Evolutionary conservation across 2,113 vertebrate species (phyloP).

Genomic region (Antechinus stuartii): DNA sequence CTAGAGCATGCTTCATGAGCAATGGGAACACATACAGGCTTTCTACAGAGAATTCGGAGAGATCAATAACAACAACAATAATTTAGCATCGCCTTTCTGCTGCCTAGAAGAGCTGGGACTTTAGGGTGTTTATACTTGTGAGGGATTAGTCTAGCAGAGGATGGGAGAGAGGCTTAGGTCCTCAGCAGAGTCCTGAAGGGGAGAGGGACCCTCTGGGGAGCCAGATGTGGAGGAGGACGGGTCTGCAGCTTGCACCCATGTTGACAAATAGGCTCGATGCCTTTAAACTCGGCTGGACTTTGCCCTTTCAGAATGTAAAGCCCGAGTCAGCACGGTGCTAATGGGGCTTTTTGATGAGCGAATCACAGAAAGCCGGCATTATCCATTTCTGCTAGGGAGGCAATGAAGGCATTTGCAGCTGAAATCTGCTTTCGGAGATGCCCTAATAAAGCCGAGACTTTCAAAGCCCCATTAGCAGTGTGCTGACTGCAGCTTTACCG

Average conservation of each 20-base stretch:
- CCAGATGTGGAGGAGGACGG: neutral
- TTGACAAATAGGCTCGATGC: conserved; percentile 76
- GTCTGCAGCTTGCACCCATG: fast-evolving
- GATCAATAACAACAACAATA: neutral
- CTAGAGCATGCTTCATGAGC: neutral
- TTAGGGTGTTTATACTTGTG: neutral
- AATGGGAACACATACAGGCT: neutral
- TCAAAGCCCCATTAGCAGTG: conserved; percentile 41
- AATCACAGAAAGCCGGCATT: conserved; percentile 68
- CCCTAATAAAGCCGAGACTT: conserved; percentile 47
- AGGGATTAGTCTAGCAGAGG: neutral
- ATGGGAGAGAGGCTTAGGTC: neutral
- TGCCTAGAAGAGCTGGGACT: neutral
- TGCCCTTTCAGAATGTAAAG: conserved; percentile 70
- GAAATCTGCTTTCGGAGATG: conserved; percentile 64
- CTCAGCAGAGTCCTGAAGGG: conserved; percentile 26
- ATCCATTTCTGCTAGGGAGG: conserved; percentile 72
- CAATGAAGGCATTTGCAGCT: conserved; percentile 78
- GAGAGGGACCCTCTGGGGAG: conserved; percentile 25
- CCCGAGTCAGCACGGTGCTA: conserved; percentile 65
- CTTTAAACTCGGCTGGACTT: conserved; percentile 69
- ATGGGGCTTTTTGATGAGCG: conserved; percentile 64
- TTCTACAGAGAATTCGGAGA: neutral
- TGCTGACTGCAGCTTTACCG: conserved; percentile 52
- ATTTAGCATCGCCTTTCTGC: neutral